Conservation (phyloP, 2,113 vertebrate species). For the Aphelocoma coerulescens region DNA sequence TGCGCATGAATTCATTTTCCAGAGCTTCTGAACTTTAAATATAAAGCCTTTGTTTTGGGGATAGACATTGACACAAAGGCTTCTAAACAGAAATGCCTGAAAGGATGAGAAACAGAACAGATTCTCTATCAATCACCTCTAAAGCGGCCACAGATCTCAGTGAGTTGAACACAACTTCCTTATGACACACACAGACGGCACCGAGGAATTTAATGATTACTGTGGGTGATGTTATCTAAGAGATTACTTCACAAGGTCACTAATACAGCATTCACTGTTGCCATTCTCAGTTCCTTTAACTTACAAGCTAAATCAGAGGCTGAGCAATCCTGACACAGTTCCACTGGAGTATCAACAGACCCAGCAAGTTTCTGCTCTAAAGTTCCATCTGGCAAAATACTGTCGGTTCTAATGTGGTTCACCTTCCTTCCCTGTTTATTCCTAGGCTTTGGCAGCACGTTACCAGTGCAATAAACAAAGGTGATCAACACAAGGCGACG, state of each 20-base stretch:
- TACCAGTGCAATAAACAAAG: slow-evolving; percentile 86
- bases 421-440: background rate
- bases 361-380: background rate
- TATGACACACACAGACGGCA: background rate
- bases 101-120: background rate
- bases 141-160: background rate
- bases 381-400: background rate
- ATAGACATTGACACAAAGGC: background rate
- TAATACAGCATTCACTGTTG: background rate
- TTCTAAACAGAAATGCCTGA: background rate
- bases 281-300: background rate
- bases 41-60: background rate
- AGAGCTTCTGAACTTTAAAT: background rate
- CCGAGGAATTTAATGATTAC: background rate
- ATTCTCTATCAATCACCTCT: background rate
- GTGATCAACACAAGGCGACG: slow-evolving; percentile 87
- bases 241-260: background rate
- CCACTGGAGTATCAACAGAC: background rate
- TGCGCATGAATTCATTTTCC: background rate
- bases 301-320: background rate
- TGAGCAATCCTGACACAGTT: background rate
- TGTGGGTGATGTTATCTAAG: background rate
- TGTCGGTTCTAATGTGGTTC: background rate
- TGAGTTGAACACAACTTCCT: background rate
- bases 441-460: slow-evolving; percentile 91